Evolutionary conservation across 2,888 invertebrate species (phyloP).

Genomic region (Theretra japonica): DNA sequence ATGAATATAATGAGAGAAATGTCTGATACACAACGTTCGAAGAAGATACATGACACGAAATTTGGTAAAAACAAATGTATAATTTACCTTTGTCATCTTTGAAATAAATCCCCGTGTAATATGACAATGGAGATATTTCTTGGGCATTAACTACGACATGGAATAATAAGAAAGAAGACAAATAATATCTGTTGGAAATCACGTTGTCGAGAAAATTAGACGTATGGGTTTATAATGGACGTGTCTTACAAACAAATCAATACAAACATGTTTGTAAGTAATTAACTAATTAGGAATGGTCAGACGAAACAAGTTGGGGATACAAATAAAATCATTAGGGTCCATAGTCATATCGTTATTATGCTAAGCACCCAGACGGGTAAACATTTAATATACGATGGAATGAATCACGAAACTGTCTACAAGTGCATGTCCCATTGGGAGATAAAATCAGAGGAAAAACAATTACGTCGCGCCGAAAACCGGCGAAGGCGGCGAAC

Average conservation of each 20-base stretch:
- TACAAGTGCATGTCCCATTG: not conserved
- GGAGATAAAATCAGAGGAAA: constrained; percentile 22
- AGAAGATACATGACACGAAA: not conserved
- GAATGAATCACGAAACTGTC: constrained; percentile 10
- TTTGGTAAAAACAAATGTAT: not conserved
- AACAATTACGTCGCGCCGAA: constrained; percentile 22
- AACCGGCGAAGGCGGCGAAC: not conserved
- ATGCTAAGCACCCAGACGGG: not conserved
- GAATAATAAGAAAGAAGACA: not conserved
- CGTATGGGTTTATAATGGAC: too few relatives aligned
- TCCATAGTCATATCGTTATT: not conserved
- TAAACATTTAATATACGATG: not conserved
- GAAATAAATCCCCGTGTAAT: constrained; percentile 4
- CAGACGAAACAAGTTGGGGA: not conserved
- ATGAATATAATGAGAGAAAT: not conserved
- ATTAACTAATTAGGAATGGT: not conserved
- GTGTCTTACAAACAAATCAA: not conserved
- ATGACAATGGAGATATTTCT: constrained; percentile 18
- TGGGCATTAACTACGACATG: not conserved
- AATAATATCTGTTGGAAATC: not conserved
- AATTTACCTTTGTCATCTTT: not conserved
- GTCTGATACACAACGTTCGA: not conserved
- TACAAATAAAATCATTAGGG: constrained; percentile 3
- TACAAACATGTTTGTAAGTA: not conserved
- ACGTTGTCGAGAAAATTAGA: not conserved